Conservation (phyloP, 2,888 invertebrate species). For the Portevinia maculata region DNA sequence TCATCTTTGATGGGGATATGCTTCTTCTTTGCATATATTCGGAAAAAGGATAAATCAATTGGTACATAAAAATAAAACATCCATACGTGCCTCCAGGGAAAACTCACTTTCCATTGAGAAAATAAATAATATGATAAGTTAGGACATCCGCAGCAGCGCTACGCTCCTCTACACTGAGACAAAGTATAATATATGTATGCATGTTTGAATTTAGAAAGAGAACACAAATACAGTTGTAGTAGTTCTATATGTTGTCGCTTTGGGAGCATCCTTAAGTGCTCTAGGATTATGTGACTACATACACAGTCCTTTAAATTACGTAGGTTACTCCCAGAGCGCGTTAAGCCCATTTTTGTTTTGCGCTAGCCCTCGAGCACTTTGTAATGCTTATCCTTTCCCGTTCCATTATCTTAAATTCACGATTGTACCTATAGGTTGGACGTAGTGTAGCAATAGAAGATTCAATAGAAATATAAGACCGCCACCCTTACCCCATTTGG, state of each 20-base stretch:
- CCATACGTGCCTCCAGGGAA: constrained; percentile 52
- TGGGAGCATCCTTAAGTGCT: constrained; percentile 63
- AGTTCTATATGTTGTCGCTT: constrained; percentile 28
- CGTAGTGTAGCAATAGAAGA: constrained; percentile 33
- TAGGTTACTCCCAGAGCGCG: constrained; percentile 44
- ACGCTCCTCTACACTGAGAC: constrained; percentile 18
- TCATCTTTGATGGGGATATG: constrained; percentile 60
- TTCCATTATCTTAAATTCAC: constrained; percentile 2
- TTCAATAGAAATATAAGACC: constrained; percentile 66
- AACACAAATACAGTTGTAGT: not conserved
- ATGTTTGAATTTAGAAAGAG: constrained; percentile 50
- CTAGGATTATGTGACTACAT: constrained; percentile 39
- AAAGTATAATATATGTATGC: constrained; percentile 39
- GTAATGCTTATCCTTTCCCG: constrained; percentile 18
- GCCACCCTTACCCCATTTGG: constrained; percentile 51
- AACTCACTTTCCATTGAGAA: not conserved
- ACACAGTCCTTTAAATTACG: constrained; percentile 23
- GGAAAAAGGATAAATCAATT: constrained; percentile 66
- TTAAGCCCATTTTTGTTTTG: constrained; percentile 28
- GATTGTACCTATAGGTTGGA: not conserved
- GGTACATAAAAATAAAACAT: constrained; percentile 63
- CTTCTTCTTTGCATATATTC: constrained; percentile 23
- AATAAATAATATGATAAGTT: not conserved
- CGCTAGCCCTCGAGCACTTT: constrained; percentile 30
- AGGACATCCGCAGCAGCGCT: not conserved